phyloP scores from a whole-genome alignment of 2,113 vertebrate species.

The Burhinus oedicnemus region DNA sequence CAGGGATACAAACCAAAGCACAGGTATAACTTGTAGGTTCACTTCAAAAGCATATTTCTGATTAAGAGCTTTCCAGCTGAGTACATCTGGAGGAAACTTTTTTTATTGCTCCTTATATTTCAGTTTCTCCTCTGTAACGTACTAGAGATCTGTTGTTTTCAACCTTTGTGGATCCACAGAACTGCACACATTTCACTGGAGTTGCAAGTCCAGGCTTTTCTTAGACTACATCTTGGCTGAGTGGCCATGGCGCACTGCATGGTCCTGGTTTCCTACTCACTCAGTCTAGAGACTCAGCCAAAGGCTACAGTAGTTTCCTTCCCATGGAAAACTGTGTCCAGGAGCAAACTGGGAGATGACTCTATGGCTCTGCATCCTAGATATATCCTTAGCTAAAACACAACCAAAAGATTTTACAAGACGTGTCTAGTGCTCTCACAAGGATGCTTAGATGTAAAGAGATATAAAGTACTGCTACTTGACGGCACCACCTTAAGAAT shows the following conservation, averaged over 20 bases:
- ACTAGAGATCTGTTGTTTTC: background rate
- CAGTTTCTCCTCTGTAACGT: background rate
- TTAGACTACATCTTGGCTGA: background rate
- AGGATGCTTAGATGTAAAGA: background rate
- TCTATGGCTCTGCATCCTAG: background rate
- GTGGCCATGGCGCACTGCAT: background rate
- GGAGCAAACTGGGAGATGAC: background rate
- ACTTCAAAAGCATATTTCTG: background rate
- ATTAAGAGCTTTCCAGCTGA: background rate
- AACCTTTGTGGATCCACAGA: background rate
- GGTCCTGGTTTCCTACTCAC: background rate
- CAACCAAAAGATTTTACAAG: background rate
- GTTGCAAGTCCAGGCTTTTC: background rate
- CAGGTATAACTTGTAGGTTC: background rate
- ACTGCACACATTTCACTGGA: background rate
- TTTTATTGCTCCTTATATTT: background rate
- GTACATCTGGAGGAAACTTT: background rate
- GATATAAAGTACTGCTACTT: background rate
- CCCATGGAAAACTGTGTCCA: background rate
- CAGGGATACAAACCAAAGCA: background rate
- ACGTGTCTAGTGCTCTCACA: background rate
- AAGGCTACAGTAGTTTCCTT: background rate
- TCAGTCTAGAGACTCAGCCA: background rate
- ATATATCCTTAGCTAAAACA: background rate
- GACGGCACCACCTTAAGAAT: background rate